Base-by-base conservation (phyloP, 2,888 invertebrate species). In the Mimas tiliae region DNA sequence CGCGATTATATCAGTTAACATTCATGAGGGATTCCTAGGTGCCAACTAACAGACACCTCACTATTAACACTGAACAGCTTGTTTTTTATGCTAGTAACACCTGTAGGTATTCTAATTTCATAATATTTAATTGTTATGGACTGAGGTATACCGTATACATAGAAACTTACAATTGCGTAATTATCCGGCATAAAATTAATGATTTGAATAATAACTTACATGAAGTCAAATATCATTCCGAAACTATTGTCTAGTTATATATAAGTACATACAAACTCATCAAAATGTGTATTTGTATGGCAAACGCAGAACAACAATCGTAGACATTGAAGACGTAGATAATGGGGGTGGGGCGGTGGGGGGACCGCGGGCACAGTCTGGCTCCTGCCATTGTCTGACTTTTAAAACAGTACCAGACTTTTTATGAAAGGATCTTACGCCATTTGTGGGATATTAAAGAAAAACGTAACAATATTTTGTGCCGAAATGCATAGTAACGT, bases 281-380 rank as follows among this genome's bases (percentile, higher is more conserved):
- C 58, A 58, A 58, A 58, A 58, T 58, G 42, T 38, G 42, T 58
- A 42, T 12, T 38, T 58, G 58, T 42, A 58, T 42, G 58, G 58
- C 58, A 58, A 58, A 38, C 58, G 58, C 42, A 58, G 38, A 58
- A 58, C 58, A 58, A 58, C 58, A 58, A 58, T 58, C 58, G 58
- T 58, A 58, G 42, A 58, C 58, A 58, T 58, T 58, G 38, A 42
- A 38, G 38, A 42, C 58, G 42, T 11, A 19, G 58, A 58, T 58
- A 58, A 58, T 38, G 38, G 58, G 38, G 45, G 45, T 11, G 1
- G 58, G 38, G 58, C 19, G 27, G 21, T 21, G 21, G 55, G 38
- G 34, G 42, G n/a, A 38, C 58, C n/a, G 55, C 55, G 38, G 55
- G 38, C 55, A 19, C 58, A 58, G 58, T 19, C 58, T 58, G 42